Base-by-base conservation (phyloP, 2,888 invertebrate species). In the Drosophila kuntzei region DNA sequence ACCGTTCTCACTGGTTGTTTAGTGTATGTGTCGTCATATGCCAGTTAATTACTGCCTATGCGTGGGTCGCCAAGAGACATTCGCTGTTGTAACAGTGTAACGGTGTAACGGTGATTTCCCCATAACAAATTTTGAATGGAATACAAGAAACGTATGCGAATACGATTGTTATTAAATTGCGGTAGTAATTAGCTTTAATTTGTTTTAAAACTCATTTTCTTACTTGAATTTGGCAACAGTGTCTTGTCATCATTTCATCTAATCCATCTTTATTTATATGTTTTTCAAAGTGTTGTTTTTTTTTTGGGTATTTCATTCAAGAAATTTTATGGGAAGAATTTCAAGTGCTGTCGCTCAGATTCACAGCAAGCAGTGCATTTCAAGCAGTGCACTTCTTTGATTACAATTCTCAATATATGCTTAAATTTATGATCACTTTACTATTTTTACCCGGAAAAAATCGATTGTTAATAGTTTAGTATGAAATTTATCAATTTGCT, bases 41-140 rank as follows among this genome's bases (percentile, higher is more conserved):
- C 37, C 69, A 80, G 81, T 70, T 80, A 82, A 86, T 82, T 82
- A 60, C 80, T 44, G 66, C 53, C 77, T 70, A 59, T 76, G 82
- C 84, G 82, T 82, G 84, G 87, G 82, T 72, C 36, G 74, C 18
- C 27, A 43, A 58, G 62, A 74, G 49, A 51, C 55, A 44, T 36
- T 47, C 47, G 62, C 58, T 75, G 49, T 34, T 49, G 49, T 25
- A 51, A 51, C 16, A 59, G 54, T 83, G 86, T 65, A 85, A 85
- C 73, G 58, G 43, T 82, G 86, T 64, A 86, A 86, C 74, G 58
- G 43, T 22, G 68, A 69, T 81, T 81, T 68, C 80, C 60, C 54
- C 80, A 86, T 70, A 54, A 60, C 43, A 65, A 66, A 47, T 29
- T 46, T 71, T 73, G 16, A 59, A 65, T 62, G 59, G 43, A 20